phyloP scores from a whole-genome alignment of 2,888 invertebrate genomes.

The Tortrix viridana region DNA sequence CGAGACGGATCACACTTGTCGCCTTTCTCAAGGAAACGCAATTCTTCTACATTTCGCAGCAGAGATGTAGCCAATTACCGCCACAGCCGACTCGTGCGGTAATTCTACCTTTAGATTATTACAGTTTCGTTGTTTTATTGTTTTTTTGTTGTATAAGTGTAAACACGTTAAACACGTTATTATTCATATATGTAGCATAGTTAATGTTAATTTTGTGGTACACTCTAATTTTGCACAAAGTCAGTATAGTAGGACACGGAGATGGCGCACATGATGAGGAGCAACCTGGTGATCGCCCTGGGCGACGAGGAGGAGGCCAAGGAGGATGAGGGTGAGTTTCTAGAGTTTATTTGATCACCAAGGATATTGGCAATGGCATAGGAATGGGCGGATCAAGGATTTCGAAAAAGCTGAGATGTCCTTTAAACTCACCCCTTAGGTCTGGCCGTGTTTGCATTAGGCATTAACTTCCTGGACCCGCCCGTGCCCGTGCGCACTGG shows the following conservation, averaged over 20 bases:
- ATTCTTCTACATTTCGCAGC: conserved; percentile 52
- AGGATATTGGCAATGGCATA: too few species aligned
- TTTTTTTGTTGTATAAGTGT: conserved; percentile 44
- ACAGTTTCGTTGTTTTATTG: conserved; percentile 45
- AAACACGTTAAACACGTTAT: conserved; percentile 43
- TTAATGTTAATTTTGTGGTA: conserved; percentile 54
- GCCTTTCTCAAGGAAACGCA: conserved; percentile 57
- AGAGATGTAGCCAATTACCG: conserved; percentile 78
- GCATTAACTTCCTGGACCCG: too few species aligned
- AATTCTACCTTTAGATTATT: conserved; percentile 46
- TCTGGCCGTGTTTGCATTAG: too few species aligned
- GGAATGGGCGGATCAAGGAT: too few species aligned
- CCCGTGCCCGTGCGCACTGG: too few species aligned
- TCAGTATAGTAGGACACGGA: conserved; percentile 68
- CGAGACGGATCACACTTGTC: conserved; percentile 68
- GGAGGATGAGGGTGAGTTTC: conserved; percentile 64
- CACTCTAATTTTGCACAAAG: conserved; percentile 64
- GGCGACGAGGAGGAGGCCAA: conserved; percentile 57
- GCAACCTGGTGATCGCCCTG: conserved; percentile 69
- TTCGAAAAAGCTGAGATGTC: too few species aligned
- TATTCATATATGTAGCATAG: conserved; percentile 56
- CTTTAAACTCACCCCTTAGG: too few species aligned
- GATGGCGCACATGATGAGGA: conserved; percentile 76
- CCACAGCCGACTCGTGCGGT: conserved; percentile 76
- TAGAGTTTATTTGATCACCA: too few species aligned